These are phyloP conservation scores for Lochmaea crataegi DNA, from an alignment of 2,888 invertebrate genomes.

Conservation along the genomic window DNA sequence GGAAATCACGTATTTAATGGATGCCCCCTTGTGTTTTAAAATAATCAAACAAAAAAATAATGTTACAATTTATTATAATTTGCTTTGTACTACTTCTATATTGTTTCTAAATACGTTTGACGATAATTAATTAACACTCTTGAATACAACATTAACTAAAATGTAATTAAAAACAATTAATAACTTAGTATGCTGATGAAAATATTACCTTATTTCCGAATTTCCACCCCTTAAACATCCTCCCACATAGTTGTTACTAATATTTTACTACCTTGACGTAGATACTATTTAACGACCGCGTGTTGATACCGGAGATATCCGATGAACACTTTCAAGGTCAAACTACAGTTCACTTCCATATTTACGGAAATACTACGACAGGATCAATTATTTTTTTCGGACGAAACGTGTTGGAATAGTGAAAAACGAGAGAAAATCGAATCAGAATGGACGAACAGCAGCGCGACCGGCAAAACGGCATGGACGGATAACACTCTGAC, in stretches of 20 bases:
- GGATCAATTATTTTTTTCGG: slow-evolving; percentile 1
- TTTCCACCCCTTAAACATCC: slow-evolving; percentile 63
- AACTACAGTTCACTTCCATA: slow-evolving; percentile 6
- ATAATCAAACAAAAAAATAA: no score
- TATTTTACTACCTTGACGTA: not conserved
- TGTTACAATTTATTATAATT: no score
- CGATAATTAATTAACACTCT: no score
- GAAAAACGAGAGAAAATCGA: slow-evolving; percentile 24
- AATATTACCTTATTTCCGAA: slow-evolving; percentile 57
- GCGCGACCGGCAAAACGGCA: slow-evolving; percentile 53
- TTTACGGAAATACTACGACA: slow-evolving; percentile 11
- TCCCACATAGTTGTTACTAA: slow-evolving; percentile 18
- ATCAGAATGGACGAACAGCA: slow-evolving; percentile 37
- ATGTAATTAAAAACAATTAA: not conserved
- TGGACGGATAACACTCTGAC: slow-evolving; percentile 55
- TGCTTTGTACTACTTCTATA: no score
- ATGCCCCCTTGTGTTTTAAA: no score
- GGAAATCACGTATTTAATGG: no score
- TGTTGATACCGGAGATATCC: slow-evolving; percentile 1
- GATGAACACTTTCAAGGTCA: slow-evolving; percentile 16
- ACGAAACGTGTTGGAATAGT: not conserved
- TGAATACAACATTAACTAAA: no score
- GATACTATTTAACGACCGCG: slow-evolving; percentile 17
- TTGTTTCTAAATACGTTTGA: no score
- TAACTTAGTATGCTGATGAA: not conserved